phyloP scores from a whole-genome alignment of 2,113 vertebrate species.

The Merops nubicus region DNA sequence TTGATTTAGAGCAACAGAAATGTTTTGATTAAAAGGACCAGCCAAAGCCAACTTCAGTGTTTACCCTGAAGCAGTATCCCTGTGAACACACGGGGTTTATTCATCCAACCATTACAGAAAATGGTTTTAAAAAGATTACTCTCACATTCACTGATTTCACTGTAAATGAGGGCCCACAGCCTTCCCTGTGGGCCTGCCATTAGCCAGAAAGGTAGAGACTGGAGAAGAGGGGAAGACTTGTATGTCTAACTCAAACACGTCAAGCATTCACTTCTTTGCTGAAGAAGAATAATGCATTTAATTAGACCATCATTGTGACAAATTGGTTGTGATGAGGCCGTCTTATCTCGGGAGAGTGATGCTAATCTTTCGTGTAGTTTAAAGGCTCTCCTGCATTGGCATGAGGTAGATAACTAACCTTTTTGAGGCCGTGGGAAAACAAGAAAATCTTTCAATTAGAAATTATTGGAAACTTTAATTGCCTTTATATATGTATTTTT shows the following conservation, averaged over 20 bases:
- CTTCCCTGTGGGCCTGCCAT: constrained; percentile 42
- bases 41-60: constrained; percentile 31
- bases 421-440: background rate
- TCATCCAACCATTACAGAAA: constrained; percentile 57
- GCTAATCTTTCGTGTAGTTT: constrained; percentile 68
- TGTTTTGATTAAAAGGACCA: constrained; percentile 55
- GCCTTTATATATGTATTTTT: background rate
- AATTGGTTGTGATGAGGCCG: constrained; percentile 73
- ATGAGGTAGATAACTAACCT: background rate
- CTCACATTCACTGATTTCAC: constrained; percentile 8
- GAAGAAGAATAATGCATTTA: constrained; percentile 73
- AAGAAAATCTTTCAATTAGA: background rate
- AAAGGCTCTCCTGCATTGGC: constrained; percentile 47
- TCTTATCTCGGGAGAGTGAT: constrained; percentile 62
- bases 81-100: constrained; percentile 36
- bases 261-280: constrained; percentile 56
- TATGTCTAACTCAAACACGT: constrained; percentile 39
- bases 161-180: constrained; percentile 42
- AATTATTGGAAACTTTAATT: background rate
- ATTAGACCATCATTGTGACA: constrained; percentile 74
- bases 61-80: constrained; percentile 34
- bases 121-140: background rate
- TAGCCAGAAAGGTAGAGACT: constrained; percentile 7
- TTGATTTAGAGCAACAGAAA: constrained; percentile 29
- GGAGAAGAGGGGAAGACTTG: background rate